phyloP scores from a whole-genome alignment of 2,113 vertebrate species.

The Ondatra zibethicus region DNA sequence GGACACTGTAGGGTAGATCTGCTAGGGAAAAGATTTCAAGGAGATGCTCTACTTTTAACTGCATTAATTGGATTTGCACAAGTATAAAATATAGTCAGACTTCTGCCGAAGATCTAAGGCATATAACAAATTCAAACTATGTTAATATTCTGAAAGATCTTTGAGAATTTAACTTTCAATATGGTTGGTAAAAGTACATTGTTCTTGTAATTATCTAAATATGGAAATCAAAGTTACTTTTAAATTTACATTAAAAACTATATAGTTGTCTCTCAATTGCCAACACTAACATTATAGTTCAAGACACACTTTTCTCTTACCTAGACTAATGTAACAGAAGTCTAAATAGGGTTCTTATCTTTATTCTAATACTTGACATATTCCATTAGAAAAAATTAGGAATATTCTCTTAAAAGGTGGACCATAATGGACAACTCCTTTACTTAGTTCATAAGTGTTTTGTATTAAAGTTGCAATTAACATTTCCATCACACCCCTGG shows the following conservation, averaged over 20 bases:
- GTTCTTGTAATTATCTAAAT: constrained; percentile 18
- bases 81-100: not conserved
- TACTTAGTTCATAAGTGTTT: not conserved
- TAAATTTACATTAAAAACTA: not conserved
- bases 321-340: not conserved
- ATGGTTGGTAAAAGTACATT: not conserved
- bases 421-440: not conserved
- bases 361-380: not conserved
- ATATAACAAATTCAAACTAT: not conserved
- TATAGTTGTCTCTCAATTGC: not conserved
- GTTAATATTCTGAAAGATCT: constrained; percentile 21
- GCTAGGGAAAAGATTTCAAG: not conserved
- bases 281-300: not conserved
- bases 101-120: constrained; percentile 23
- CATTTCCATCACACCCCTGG: not conserved
- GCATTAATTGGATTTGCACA: not conserved
- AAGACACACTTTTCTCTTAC: not conserved
- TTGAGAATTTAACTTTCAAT: constrained; percentile 12
- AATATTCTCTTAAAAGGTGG: not conserved
- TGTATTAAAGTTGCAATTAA: not conserved
- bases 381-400: not conserved
- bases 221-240: constrained; percentile 30
- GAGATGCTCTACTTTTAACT: not conserved
- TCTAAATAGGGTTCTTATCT: not conserved
- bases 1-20: constrained; percentile 29